Conservation (phyloP, 2,113 vertebrate genomes). For the Calidris pygmaea region DNA sequence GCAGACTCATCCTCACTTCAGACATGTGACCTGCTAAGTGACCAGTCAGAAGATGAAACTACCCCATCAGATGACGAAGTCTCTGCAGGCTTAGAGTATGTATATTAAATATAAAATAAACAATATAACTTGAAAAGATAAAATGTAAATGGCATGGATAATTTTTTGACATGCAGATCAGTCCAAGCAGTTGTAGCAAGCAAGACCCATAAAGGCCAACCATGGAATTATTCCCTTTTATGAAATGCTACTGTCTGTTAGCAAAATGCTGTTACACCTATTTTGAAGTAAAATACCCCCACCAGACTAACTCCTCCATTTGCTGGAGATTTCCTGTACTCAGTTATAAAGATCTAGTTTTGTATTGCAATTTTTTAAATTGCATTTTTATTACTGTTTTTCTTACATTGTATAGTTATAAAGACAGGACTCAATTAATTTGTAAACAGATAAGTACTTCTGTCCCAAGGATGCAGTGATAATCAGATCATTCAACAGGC, state of each 20-base stretch:
- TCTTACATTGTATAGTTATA: background rate
- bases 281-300: background rate
- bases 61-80: constrained; percentile 74
- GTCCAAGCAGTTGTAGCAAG: background rate
- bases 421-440: background rate
- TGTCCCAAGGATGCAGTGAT: background rate
- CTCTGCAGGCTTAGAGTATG: constrained; percentile 78
- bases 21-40: constrained; percentile 79
- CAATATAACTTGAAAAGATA: background rate
- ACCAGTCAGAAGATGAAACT: constrained; percentile 83
- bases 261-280: background rate
- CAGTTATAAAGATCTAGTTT: background rate
- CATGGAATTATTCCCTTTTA: background rate
- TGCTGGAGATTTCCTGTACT: background rate
- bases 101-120: background rate
- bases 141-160: rapidly evolving
- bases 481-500: background rate
- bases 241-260: background rate
- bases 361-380: background rate
- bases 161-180: background rate
- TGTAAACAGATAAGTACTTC: background rate
- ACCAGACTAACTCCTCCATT: background rate
- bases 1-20: constrained; percentile 79
- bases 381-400: background rate
- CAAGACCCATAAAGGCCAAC: background rate